These are phyloP conservation scores for Mandrillus leucophaeus DNA, from an alignment of 2,113 vertebrate species.

Conservation along the genomic window DNA sequence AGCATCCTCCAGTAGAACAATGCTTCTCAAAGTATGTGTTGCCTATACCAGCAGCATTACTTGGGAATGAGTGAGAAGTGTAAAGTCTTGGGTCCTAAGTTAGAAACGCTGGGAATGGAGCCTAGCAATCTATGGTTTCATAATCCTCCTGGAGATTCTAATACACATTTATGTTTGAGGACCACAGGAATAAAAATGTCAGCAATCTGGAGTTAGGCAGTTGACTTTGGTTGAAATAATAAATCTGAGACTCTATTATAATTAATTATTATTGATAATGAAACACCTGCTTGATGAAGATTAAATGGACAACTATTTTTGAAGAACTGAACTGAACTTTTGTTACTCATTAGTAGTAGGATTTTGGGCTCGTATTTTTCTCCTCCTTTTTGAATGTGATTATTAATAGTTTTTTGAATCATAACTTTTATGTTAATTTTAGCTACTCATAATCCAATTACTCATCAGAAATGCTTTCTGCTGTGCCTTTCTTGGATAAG, in stretches of 20 bases:
- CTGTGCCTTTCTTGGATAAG: background rate
- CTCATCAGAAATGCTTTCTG: background rate
- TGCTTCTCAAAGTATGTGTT: background rate
- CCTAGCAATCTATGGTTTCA: background rate
- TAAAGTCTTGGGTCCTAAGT: background rate
- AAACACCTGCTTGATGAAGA: background rate
- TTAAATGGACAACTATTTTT: background rate
- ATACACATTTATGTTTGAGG: background rate
- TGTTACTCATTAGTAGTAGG: background rate
- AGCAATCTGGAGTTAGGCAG: background rate
- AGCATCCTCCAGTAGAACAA: fast-evolving
- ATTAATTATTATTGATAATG: background rate
- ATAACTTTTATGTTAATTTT: background rate
- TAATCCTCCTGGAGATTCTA: background rate
- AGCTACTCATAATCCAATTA: background rate
- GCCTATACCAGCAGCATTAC: no score
- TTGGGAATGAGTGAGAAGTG: background rate
- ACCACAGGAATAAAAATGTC: background rate
- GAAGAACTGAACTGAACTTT: background rate
- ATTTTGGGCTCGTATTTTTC: background rate
- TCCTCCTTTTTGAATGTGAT: background rate
- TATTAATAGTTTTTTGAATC: background rate
- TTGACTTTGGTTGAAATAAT: background rate
- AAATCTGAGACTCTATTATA: background rate
- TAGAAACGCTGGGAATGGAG: fast-evolving